Conservation (phyloP, 2,797 vertebrate genomes). For the Sebastes steindachneri region DNA sequence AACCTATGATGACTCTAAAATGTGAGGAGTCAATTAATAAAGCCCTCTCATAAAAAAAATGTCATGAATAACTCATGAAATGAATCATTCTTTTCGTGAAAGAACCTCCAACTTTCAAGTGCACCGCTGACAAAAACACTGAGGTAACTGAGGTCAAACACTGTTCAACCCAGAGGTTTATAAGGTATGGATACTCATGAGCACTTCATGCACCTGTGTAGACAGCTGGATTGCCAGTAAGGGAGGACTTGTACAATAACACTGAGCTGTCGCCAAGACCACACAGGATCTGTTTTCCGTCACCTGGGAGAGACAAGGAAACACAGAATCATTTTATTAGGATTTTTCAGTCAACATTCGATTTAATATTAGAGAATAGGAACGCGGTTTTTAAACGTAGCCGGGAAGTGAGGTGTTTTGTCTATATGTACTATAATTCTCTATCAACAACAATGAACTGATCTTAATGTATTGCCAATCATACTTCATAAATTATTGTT, state of each 20-base stretch:
- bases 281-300: conserved; percentile 89
- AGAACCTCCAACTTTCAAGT: not conserved
- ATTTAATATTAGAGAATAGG: not conserved
- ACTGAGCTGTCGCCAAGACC: conserved; percentile 87
- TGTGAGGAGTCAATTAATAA: not conserved
- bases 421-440: not conserved
- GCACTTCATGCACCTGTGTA: conserved; percentile 85
- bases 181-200: conserved; percentile 5
- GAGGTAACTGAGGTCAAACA: conserved; percentile 2
- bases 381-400: not conserved
- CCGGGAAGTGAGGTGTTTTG: not conserved
- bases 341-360: not conserved
- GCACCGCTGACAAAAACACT: conserved; percentile 1
- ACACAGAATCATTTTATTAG: conserved; percentile 29
- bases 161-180: not conserved
- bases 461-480: not conserved
- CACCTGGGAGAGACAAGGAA: conserved; percentile 79
- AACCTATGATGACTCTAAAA: not conserved
- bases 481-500: not conserved
- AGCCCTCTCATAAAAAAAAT: not conserved
- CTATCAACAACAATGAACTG: not conserved
- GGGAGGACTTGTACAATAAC: conserved; percentile 84
- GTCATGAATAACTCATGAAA: not conserved
- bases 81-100: not conserved
- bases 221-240: conserved; percentile 78